These are phyloP conservation scores for Torymus tubicola DNA, from an alignment of 2,888 invertebrate genomes.

Conservation along the genomic window DNA sequence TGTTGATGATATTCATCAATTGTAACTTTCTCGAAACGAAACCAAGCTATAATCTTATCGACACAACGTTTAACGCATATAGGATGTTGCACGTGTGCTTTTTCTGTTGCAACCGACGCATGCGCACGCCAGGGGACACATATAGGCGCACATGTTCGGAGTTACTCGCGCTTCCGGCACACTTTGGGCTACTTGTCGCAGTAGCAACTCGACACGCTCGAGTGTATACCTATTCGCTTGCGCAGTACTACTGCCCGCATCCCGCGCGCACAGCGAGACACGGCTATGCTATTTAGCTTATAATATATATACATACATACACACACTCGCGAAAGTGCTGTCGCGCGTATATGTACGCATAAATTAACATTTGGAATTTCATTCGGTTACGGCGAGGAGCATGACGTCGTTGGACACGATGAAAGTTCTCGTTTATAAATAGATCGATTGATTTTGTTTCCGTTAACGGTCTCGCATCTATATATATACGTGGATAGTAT, in stretches of 20 bases:
- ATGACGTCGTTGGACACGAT: no score
- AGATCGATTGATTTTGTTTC: no score
- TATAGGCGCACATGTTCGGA: no score
- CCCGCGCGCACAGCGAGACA: slow-evolving; percentile 22
- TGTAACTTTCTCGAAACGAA: no score
- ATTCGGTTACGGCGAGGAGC: not conserved
- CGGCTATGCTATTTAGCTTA: not conserved
- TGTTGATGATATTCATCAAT: no score
- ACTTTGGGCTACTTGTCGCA: slow-evolving; percentile 30
- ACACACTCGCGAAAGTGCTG: slow-evolving; percentile 29
- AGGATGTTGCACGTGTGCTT: no score
- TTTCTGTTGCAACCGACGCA: no score
- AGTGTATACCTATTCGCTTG: not conserved
- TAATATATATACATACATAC: not conserved
- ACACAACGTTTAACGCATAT: no score
- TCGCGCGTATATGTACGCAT: slow-evolving; percentile 2
- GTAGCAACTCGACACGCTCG: not conserved
- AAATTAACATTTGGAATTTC: slow-evolving; percentile 30
- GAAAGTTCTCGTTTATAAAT: no score
- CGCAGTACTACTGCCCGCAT: slow-evolving; percentile 28
- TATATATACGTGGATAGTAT: no score
- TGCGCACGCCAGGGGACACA: not conserved
- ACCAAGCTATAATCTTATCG: no score
- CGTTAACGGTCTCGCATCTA: no score
- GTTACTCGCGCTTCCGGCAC: slow-evolving; percentile 36